Evolutionary conservation across 2,888 invertebrate species (phyloP).

Genomic region (Anodontia alba): DNA sequence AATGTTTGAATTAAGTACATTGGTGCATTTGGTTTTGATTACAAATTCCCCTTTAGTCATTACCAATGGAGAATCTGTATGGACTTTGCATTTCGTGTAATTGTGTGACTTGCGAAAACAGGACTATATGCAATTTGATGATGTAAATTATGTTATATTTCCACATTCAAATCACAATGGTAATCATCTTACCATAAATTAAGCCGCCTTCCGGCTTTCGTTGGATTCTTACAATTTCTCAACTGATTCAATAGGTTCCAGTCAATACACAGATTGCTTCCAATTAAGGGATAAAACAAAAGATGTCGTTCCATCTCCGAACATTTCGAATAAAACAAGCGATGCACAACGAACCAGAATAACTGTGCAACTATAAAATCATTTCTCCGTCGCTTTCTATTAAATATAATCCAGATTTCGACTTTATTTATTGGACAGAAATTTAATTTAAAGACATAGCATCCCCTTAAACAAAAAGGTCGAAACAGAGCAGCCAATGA

Average conservation of each 20-base stretch:
- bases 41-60: too few species aligned
- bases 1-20: too few species aligned
- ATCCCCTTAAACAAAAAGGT: not conserved
- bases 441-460: not conserved
- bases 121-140: too few species aligned
- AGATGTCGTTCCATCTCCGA: slow-evolving; percentile 33
- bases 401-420: slow-evolving; percentile 24
- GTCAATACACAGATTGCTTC: slow-evolving; percentile 40
- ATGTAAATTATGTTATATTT: slow-evolving; percentile 23
- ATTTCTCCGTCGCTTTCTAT: slow-evolving; percentile 38
- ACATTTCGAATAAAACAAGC: slow-evolving; percentile 36
- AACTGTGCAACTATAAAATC: slow-evolving; percentile 51
- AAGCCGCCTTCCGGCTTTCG: slow-evolving; percentile 32
- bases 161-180: slow-evolving; percentile 40
- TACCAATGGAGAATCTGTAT: too few species aligned
- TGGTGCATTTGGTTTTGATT: too few species aligned
- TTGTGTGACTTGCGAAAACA: too few species aligned
- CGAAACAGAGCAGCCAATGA: not conserved
- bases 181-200: slow-evolving; percentile 58
- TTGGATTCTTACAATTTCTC: slow-evolving; percentile 30
- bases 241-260: slow-evolving; percentile 56
- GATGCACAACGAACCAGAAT: slow-evolving; percentile 47
- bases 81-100: too few species aligned
- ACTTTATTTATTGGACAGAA: not conserved
- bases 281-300: slow-evolving; percentile 53